These are phyloP conservation scores for Ochropleura leucogaster DNA, from an alignment of 2,888 invertebrate genomes.

Conservation along the genomic window DNA sequence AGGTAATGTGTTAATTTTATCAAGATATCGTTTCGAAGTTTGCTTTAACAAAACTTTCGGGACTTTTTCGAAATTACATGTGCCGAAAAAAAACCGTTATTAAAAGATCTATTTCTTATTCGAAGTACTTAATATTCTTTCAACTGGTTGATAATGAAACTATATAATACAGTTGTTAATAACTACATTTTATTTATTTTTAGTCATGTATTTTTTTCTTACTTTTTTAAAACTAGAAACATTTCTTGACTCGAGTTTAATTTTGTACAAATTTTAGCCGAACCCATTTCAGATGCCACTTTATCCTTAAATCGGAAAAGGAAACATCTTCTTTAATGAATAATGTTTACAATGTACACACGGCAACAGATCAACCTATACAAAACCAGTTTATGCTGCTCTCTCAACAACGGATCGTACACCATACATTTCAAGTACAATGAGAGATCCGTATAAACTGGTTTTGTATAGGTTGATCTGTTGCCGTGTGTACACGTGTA, in stretches of 20 bases:
- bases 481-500: background rate
- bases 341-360: background rate
- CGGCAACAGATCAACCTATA: too few species aligned
- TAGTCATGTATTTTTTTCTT: background rate
- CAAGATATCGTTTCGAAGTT: background rate
- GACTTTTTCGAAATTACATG: background rate
- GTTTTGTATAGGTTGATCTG: too few species aligned
- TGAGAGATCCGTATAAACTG: too few species aligned
- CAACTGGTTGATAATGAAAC: too few species aligned
- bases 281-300: background rate
- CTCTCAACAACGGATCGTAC: too few species aligned
- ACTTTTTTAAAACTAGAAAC: too few species aligned
- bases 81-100: background rate
- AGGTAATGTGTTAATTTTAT: background rate
- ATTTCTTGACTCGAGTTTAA: background rate
- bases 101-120: background rate
- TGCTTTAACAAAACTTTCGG: background rate
- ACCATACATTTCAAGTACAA: too few species aligned
- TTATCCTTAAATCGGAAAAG: conserved; percentile 4
- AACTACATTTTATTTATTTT: background rate
- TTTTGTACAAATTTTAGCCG: background rate
- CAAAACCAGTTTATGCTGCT: too few species aligned
- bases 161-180: background rate
- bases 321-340: background rate
- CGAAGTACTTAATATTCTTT: too few species aligned